Base-by-base conservation (phyloP, 2,888 invertebrate species). In the Sarcophaga caerulescens region DNA sequence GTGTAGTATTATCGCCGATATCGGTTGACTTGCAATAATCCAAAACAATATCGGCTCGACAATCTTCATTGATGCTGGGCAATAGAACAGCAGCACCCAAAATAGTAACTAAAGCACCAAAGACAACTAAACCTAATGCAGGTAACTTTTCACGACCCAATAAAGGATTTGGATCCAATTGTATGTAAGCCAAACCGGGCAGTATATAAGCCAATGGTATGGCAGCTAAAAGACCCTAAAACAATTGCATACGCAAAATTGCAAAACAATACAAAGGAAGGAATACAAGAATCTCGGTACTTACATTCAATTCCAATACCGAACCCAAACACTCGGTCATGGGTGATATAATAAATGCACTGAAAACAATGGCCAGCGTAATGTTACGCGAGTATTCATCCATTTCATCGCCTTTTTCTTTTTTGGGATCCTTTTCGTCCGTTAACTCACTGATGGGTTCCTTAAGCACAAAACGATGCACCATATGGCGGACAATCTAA, bases 161-260 rank as follows among this genome's bases (percentile, higher is more conserved):
- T 3, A 96, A 90, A 45, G 95, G 94, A 21, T 96, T 96, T 87
- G 96, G 95, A 89, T 96, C 96, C 89, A 97, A 94, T 91, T 95
- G 95, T 87, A 97, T 94, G 90, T 96, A 97, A 89, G 96, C 96
- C 17, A 96, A 92, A 0, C 97, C 96, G 4, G 97, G 97, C 74
- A 97, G 94, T 87, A 97, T 95, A 92, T 96, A 97, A 14, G 97
- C 97, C 88, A 97, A 92, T 0, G 97, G 97, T 81, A 97, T 96
- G 11, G 97, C 97, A 10, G 97, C 96, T 84, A 97, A 89, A 19
- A 97, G 95, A 82, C 97, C 97, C 96, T 96, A n/a, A 4, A 89
- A 71, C 88, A 78, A 8, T 35, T 8, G 1, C 35, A 1, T 35
- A 35, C 35, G 35, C n/a, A 35, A 35, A 35, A 35, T 35, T 35